Conservation (phyloP, 2,888 invertebrate genomes). For the Chrysolina haemoptera region DNA sequence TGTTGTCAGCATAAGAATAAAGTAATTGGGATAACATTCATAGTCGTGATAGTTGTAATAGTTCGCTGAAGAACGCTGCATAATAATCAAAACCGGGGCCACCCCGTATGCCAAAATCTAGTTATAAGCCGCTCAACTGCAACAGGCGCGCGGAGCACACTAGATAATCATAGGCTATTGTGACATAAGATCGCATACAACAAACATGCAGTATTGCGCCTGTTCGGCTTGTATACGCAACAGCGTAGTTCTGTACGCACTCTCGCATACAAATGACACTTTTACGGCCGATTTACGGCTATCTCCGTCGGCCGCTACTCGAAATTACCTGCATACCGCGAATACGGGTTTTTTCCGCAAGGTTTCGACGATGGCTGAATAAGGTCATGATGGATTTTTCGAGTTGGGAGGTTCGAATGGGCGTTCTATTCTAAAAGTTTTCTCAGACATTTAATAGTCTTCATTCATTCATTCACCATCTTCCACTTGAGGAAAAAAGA, state of each 20-base stretch:
- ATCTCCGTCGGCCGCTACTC: neutral
- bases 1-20: no score
- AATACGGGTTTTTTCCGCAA: neutral
- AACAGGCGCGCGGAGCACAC: constrained; percentile 49
- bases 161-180: constrained; percentile 56
- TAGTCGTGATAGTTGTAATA: neutral
- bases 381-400: neutral
- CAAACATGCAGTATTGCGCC: constrained; percentile 46
- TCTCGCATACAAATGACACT: constrained; percentile 52
- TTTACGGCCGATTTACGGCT: constrained; percentile 1
- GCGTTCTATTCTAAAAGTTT: no score
- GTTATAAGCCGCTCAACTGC: constrained; percentile 58
- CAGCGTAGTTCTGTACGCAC: constrained; percentile 53
- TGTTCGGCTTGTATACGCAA: constrained; percentile 49
- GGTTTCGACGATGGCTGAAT: neutral
- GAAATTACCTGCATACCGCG: constrained; percentile 8
- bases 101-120: constrained; percentile 49
- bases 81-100: neutral
- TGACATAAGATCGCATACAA: constrained; percentile 62
- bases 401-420: neutral
- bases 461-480: no score
- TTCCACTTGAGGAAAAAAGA: no score
- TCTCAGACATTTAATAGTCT: no score
- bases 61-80: no score
- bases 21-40: no score